These are phyloP conservation scores for Cantharis nigra DNA, from an alignment of 2,888 invertebrate genomes.

Conservation along the genomic window DNA sequence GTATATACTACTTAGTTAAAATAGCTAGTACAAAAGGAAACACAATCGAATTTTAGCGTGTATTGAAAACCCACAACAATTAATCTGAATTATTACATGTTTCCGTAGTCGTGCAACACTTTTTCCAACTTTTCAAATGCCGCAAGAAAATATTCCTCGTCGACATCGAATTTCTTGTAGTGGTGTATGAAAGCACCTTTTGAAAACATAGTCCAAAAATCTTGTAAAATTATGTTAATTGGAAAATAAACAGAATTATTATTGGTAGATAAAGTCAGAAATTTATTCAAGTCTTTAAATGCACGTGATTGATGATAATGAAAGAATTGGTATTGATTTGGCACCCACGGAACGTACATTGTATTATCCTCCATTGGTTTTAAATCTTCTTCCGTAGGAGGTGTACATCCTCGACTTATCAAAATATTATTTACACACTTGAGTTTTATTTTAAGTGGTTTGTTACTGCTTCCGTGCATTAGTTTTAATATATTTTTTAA, in stretches of 20 bases:
- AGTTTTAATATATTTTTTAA: conserved; percentile 9
- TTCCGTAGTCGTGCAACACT: conserved; percentile 55
- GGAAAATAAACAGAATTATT: conserved; percentile 52
- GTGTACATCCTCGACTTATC: conserved; percentile 51
- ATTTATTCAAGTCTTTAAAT: conserved; percentile 54
- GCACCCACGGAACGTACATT: conserved; percentile 54
- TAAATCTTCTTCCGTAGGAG: conserved; percentile 44
- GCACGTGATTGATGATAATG: conserved; percentile 52
- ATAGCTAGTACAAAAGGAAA: background rate
- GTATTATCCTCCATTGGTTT: conserved; percentile 41
- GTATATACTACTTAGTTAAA: background rate
- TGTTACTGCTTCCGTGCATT: background rate
- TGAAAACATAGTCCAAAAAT: conserved; percentile 57
- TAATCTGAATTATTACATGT: conserved; percentile 35
- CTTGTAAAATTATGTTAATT: conserved; percentile 52
- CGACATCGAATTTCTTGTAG: conserved; percentile 57
- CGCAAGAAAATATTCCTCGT: conserved; percentile 56
- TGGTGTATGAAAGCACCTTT: conserved; percentile 60
- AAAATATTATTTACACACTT: conserved; percentile 50
- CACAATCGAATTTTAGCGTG: background rate
- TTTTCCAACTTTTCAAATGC: conserved; percentile 59
- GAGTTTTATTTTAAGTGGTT: conserved; percentile 3
- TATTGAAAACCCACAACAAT: too few relatives aligned
- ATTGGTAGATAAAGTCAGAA: conserved; percentile 55
- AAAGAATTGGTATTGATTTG: conserved; percentile 45